A percentile compares a stretch with the other conserved stretches of the same genome.
These are phyloP conservation scores for Pyxicephalus adspersus DNA, from an alignment of 2,113 vertebrate genomes.

Conservation along the genomic window DNA sequence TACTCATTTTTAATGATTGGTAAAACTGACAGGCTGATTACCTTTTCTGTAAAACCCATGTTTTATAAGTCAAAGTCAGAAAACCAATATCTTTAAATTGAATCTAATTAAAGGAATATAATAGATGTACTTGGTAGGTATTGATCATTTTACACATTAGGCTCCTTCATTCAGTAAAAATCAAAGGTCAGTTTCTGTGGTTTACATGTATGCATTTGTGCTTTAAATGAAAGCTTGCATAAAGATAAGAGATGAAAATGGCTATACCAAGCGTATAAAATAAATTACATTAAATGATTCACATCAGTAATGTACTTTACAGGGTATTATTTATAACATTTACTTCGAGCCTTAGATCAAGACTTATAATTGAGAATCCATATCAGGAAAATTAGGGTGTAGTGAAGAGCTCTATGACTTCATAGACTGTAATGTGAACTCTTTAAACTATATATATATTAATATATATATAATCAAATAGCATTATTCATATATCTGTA, in stretches of 20 bases:
- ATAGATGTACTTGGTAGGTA: slow-evolving; percentile 14
- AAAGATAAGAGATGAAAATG: not conserved
- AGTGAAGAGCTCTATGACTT: not conserved
- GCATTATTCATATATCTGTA: too few relatives aligned
- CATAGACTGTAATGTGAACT: too few relatives aligned
- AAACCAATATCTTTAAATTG: not conserved
- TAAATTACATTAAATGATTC: slow-evolving; percentile 7
- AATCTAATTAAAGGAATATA: slow-evolving; percentile 29
- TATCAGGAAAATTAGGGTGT: not conserved
- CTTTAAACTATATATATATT: too few relatives aligned
- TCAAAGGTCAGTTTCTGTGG: slow-evolving; percentile 20
- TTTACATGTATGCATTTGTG: not conserved
- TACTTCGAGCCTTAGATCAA: not conserved
- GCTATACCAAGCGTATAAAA: slow-evolving; percentile 13
- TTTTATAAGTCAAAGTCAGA: not conserved
- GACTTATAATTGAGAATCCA: slow-evolving; percentile 1
- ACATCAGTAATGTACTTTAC: not conserved
- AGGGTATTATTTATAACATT: not conserved
- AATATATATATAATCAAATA: too few relatives aligned
- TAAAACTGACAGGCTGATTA: slow-evolving; percentile 7
- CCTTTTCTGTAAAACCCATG: not conserved
- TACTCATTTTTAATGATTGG: not conserved
- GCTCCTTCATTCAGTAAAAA: not conserved
- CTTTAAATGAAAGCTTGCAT: not conserved
- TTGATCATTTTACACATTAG: slow-evolving; percentile 23